Conservation (phyloP, 1,140 invertebrate genomes). For the roundworm (Caenorhabditis elegans) region DNA sequence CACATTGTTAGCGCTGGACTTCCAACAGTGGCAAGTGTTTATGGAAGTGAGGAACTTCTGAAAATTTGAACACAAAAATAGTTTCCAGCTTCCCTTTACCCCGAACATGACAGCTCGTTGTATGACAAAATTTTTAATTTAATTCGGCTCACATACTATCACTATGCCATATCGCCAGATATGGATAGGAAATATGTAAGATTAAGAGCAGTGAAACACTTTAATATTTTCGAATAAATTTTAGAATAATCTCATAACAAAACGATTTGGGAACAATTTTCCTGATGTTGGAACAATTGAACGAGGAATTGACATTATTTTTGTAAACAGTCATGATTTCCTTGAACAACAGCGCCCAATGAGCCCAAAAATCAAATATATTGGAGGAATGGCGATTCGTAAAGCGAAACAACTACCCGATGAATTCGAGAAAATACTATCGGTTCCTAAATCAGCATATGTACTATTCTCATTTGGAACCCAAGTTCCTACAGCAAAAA, state of each 20-base stretch:
- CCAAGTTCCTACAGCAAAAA: neutral
- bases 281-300: neutral
- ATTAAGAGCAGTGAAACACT: neutral
- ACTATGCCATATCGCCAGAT: neutral
- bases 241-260: neutral
- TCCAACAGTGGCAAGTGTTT: neutral
- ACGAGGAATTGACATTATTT: neutral
- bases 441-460: neutral
- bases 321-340: neutral
- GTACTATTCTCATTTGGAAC: constrained; percentile 1
- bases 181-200: neutral
- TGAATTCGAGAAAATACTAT: neutral
- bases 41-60: neutral
- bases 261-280: neutral
- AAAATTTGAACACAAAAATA: neutral
- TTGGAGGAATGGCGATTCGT: neutral
- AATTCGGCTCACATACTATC: neutral
- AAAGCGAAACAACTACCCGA: neutral
- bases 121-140: neutral
- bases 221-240: neutral
- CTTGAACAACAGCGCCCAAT: neutral
- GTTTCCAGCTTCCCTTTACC: neutral
- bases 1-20: neutral
- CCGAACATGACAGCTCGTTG: neutral
- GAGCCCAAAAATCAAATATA: neutral